Conservation (phyloP, 2,797 vertebrate genomes). For the Anolis apletophallus region DNA sequence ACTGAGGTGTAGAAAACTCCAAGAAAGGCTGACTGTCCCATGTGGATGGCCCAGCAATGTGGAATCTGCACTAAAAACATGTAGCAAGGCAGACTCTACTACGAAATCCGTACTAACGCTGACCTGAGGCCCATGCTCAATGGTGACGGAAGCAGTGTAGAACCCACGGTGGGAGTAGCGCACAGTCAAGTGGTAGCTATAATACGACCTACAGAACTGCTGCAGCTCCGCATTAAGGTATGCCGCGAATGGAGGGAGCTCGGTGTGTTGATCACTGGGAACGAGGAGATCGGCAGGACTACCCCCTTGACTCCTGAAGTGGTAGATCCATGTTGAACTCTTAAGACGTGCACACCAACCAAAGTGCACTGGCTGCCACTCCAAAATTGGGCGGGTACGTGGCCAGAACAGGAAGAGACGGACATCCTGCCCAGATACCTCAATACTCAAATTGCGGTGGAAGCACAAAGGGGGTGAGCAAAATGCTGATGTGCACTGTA, state of each 20-base stretch:
- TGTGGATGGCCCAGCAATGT: constrained; percentile 36
- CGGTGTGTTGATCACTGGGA: constrained; percentile 44
- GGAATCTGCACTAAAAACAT: constrained; percentile 41
- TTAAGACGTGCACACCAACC: constrained; percentile 65
- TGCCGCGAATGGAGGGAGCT: accelerated
- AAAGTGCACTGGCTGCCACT: constrained; percentile 40
- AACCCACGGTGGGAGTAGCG: constrained; percentile 35
- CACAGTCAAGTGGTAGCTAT: constrained; percentile 57
- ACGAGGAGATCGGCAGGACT: constrained; percentile 40
- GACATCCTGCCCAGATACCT: constrained; percentile 41
- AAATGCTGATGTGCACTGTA: constrained; percentile 38
- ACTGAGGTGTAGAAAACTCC: constrained; percentile 47
- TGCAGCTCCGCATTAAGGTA: constrained; percentile 45
- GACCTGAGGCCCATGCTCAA: constrained; percentile 40
- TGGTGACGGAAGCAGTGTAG: constrained; percentile 28
- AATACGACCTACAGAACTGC: constrained; percentile 55
- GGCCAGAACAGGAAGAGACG: constrained; percentile 56
- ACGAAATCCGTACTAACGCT: constrained; percentile 38
- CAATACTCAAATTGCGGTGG: constrained; percentile 53
- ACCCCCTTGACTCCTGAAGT: constrained; percentile 51
- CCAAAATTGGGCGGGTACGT: accelerated
- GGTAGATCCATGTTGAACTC: constrained; percentile 59
- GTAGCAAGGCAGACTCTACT: constrained; percentile 40
- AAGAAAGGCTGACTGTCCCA: constrained; percentile 56
- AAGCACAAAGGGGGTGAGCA: constrained; percentile 50